Base-by-base conservation (phyloP, 23 tunicate genomes). In the Diplosoma virens region DNA sequence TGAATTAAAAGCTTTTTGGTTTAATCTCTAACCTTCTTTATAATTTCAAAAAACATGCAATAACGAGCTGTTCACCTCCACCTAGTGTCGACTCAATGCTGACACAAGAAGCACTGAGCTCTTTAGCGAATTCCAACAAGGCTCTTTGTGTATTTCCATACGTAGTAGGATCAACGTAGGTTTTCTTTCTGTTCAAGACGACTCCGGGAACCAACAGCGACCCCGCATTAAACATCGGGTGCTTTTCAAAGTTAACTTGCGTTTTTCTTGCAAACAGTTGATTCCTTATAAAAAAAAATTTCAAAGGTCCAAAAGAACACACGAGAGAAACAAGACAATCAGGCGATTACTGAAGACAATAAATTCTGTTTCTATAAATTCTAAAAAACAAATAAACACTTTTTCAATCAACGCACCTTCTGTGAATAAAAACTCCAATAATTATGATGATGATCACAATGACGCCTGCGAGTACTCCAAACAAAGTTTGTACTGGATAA, bases 161-260 rank as follows among this genome's bases (percentile, higher is more conserved):
- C 17, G 88, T 76, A 22, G 88, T 82, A 3, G 96, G 96, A 33
- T 89, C 96, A 61, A 89, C 69, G 65, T 82, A 89, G 17, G 81
- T 82, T 48, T 73, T 77, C 28, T 67, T 83, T 1, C 23, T 37
- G 29, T 30, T 46, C 28, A 22, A 25, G 3, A 3, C 16, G 1
- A 25, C 3, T 9, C 36, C 59, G 2, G 1, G 6, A 58, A 60
- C 37, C 23, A 56, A 32, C 14, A 73, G 25, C 1, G 87, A 32
- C 68, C 3, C 52, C 5, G 61, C 58, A 37, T 53, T 64, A 28
- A 75, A 71, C 81, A 86, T 64, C 21, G 84, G 84, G 29, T 66
- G 28, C 55, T 79, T 79, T 28, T 79, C 92, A 16, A 75, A 33
- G 14, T 58, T 76, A 20, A 75, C 45, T 33, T 41, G 65, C 31